A percentile compares a stretch with the other conserved stretches of the same genome.
Evolutionary conservation across 2,113 vertebrate genomes (phyloP).

Genomic region (Leptodactylus fuscus): DNA sequence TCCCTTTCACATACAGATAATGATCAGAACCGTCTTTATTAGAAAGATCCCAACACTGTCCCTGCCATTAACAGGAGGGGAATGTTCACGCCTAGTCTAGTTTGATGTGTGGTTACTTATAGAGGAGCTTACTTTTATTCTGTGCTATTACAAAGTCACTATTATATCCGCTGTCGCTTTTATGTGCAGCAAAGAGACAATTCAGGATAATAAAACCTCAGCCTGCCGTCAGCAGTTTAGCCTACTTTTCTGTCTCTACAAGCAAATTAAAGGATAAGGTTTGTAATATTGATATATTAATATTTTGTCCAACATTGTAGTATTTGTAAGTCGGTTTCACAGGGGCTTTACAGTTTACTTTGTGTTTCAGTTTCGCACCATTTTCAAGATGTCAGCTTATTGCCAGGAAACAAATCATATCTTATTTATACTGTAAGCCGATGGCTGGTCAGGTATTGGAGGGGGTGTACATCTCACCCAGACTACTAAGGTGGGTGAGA

Average conservation of each 20-base stretch:
- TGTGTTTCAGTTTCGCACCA: too few species aligned
- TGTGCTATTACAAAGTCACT: background rate
- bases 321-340: too few species aligned
- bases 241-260: background rate
- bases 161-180: background rate
- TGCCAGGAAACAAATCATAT: too few species aligned
- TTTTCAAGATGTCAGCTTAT: too few species aligned
- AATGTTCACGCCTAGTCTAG: background rate
- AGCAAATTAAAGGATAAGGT: background rate
- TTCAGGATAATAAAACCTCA: background rate
- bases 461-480: too few species aligned
- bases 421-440: too few species aligned
- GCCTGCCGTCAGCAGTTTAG: background rate
- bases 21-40: constrained; percentile 13
- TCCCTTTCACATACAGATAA: constrained; percentile 10
- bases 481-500: too few species aligned
- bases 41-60: background rate
- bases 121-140: constrained; percentile 13
- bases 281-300: background rate
- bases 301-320: background rate
- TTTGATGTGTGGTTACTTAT: background rate
- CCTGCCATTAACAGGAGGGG: background rate
- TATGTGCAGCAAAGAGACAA: background rate
- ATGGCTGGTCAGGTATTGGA: too few species aligned
- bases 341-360: too few species aligned